Percentiles rank a stretch among this genome's conserved stretches.
phyloP scores from a whole-genome alignment of 2,113 vertebrate species.

The Uria lomvia region DNA sequence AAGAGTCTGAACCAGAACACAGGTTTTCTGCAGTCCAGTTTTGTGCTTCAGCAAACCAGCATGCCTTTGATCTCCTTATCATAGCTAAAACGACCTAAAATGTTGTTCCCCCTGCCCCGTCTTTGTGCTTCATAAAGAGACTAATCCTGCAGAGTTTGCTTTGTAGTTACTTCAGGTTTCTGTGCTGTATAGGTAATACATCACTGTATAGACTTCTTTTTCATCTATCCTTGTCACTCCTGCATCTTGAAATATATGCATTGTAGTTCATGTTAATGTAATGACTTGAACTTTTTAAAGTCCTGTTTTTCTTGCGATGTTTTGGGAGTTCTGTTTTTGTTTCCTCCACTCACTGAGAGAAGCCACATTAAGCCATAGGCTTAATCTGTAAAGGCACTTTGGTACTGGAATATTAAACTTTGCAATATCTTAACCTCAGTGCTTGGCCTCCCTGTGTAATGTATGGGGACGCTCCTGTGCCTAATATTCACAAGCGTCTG shows the following conservation, averaged over 20 bases:
- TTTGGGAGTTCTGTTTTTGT: background rate
- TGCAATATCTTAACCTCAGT: background rate
- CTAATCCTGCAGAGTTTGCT: background rate
- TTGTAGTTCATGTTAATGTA: background rate
- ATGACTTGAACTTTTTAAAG: background rate
- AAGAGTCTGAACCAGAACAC: background rate
- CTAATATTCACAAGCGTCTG: fast-evolving
- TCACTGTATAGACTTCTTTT: background rate
- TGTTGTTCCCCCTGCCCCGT: background rate
- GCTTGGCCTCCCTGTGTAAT: background rate
- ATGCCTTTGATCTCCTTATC: background rate
- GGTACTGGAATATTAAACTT: background rate
- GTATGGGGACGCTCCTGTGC: background rate
- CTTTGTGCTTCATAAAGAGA: background rate
- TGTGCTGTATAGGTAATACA: background rate
- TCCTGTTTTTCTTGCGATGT: background rate
- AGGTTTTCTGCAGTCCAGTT: background rate
- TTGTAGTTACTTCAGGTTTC: background rate
- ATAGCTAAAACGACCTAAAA: background rate
- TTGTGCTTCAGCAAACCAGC: background rate
- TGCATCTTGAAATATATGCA: background rate
- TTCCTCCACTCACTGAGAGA: fast-evolving
- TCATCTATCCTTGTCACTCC: background rate
- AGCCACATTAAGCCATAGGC: background rate
- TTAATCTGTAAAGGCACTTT: background rate